Evolutionary conservation across 1,140 invertebrate species (phyloP), one percentile per base, ranked within the genome.

Genomic region (Armadillidium nasatum): DNA sequence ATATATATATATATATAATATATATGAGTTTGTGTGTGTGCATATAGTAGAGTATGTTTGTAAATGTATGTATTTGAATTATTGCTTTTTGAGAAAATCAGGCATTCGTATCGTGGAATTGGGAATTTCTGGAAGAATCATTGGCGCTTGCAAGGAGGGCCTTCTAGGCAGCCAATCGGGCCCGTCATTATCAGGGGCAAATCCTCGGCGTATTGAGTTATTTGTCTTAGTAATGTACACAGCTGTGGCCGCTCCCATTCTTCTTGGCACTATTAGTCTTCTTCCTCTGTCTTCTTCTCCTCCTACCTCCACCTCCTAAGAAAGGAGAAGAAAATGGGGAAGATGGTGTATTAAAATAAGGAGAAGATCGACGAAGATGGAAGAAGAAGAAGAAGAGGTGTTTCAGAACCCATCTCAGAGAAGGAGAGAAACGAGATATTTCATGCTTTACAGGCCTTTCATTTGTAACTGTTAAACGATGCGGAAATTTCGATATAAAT

Each of bases 211-310:
- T 50, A 50, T 50, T 50, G 46, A 50, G 46, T 50, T 50, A 50
- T 50, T 50, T 50, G 46, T 50, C 46, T 50, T 50, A 50, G 46
- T 50, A 50, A 50, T 50, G 46, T 50, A 50, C 46, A 50, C 46
- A 50, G 46, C 46, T 50, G 46, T 50, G 46, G 46, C 46, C 46
- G 46, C 46, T 50, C 46, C 46, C 46, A 50, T 50, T 50, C 46
- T 50, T 15, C 46, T 50, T 50, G 46, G 15, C 46, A 15, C 46
- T 50, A 50, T 50, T 50, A 9, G 46, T 50, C 46, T 50, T n/a
- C 46, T 50, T 50, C 46, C 46, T 50, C 15, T 15, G 46, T 50
- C 46, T 50, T 50, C 46, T 9, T 15, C 46, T 50, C 15, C 46
- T 50, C 9, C 46, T 9, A 50, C n/a, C n/a, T n/a, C n/a, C n/a